phyloP scores from a whole-genome alignment of 2,888 invertebrate genomes.

The Melanophora roralis region DNA sequence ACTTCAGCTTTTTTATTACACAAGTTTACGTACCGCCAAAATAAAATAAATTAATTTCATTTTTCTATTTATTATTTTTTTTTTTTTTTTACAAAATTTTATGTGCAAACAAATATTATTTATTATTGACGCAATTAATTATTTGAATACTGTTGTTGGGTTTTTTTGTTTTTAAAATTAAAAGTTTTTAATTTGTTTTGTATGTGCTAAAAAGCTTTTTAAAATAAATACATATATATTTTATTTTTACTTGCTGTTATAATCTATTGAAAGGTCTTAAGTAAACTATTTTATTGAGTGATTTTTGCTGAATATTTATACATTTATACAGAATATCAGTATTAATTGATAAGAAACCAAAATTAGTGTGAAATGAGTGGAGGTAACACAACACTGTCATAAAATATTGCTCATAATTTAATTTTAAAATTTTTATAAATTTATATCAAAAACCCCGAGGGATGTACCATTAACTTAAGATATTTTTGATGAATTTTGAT shows the following conservation, averaged over 20 bases:
- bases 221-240: background rate
- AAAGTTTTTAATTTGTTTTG: background rate
- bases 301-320: slow-evolving; percentile 17
- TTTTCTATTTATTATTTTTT: no score
- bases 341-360: slow-evolving; percentile 32
- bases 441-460: background rate
- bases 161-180: background rate
- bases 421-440: background rate
- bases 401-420: background rate
- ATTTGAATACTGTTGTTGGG: no score
- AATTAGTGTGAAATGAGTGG: no score
- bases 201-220: background rate
- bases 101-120: background rate
- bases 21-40: slow-evolving; percentile 20
- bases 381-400: background rate
- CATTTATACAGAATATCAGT: background rate
- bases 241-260: background rate
- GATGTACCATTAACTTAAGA: no score
- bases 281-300: background rate
- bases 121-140: background rate
- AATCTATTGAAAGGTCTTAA: background rate
- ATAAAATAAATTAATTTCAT: slow-evolving; percentile 7
- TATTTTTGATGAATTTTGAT: no score
- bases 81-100: background rate
- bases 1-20: background rate